Percentiles rank a stretch among this genome's conserved stretches.
These are phyloP conservation scores for Lepus americanus DNA, from an alignment of 2,113 vertebrate species.

Conservation along the genomic window DNA sequence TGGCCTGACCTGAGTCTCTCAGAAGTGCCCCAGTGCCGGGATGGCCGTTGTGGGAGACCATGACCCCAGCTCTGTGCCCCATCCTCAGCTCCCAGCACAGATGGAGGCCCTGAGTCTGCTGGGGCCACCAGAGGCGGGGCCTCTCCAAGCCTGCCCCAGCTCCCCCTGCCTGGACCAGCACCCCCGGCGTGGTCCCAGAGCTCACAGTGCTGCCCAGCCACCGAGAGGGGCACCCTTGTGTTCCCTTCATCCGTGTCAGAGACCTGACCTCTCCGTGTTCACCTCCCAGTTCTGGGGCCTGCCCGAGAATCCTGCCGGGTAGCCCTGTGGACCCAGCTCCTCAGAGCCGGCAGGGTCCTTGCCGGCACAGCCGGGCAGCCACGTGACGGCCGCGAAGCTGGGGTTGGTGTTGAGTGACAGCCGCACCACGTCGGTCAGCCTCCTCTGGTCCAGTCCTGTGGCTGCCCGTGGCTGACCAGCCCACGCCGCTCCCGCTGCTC, in stretches of 20 bases:
- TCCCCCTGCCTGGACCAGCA: background rate
- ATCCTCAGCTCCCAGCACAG: background rate
- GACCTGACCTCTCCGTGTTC: background rate
- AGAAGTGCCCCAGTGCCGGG: background rate
- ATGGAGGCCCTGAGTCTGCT: accelerated
- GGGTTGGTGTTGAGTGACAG: no score
- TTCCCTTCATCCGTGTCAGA: background rate
- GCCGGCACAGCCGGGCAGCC: no score
- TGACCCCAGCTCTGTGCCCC: background rate
- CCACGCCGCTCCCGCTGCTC: no score
- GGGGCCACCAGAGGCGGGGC: background rate
- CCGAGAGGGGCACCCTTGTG: accelerated
- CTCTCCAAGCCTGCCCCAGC: no score
- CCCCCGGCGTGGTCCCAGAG: accelerated
- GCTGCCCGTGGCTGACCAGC: background rate
- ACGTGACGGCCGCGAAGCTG: no score
- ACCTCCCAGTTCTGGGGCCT: no score
- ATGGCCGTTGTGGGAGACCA: background rate
- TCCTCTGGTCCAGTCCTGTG: accelerated
- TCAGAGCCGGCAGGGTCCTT: background rate
- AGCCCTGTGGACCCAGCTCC: background rate
- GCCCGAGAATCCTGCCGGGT: no score
- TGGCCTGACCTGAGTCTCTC: background rate
- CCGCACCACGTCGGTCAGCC: accelerated
- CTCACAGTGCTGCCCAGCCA: background rate